Base-by-base conservation (phyloP, 2,888 invertebrate species). In the Tachina fera region DNA sequence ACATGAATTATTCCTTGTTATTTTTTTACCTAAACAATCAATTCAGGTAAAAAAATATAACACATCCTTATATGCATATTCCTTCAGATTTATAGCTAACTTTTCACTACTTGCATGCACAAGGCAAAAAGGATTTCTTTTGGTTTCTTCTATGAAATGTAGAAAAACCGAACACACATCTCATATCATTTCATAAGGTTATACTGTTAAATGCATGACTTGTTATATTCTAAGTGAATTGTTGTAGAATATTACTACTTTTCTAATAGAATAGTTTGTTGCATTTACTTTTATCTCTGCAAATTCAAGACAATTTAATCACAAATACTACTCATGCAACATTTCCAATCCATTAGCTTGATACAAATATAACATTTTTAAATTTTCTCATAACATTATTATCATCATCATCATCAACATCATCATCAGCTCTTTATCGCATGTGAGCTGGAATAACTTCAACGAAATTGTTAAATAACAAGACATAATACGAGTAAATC, bases 291-390 rank as follows among this genome's bases (percentile, higher is more conserved):
- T 85, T 85, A 85, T 85, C 77, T 78, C 68, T 74, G 53, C 8
- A 81, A 81, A 74, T 85, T 85, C 84, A 85, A 85, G 81, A 85
- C 86, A 86, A 83, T 83, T 86, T 75, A 86, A 86, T 86, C 86
- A 83, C 86, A 86, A 85, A 83, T 86, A 79, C 86, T 74, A 78
- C 78, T 79, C 78, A 58, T 79, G 86, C 86, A 83, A 83, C 60
- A 83, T 86, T 86, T 83, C 86, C 86, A 86, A 86, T 81, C 84
- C 84, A 85, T 85, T 85, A 81, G 84, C 74, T 78, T 70, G 43
- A 85, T 85, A 85, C 81, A 81, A 81, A 72, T 81, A 78, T 63
- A 61, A 74, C 39, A 72, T 83, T 80, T 61, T 70, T 61, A 61
- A n/a, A 8, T 51, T 74, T 70, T 45, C 61, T 82, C 53, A 70